Evolutionary conservation across 2,888 invertebrate species (phyloP), one percentile per base, ranked within the genome.

Genomic region (Platerodrilus igneus): DNA sequence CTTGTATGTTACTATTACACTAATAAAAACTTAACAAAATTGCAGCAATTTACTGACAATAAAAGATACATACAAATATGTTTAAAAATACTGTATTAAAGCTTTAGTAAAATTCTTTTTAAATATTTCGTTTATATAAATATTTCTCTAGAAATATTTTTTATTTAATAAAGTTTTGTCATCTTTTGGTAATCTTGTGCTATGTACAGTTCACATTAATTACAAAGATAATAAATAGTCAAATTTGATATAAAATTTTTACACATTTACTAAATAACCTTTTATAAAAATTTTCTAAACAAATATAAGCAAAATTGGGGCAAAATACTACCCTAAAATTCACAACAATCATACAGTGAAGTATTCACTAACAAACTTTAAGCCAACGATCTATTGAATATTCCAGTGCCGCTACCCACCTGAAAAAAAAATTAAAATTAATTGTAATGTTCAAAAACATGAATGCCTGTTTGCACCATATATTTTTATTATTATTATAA

Each of bases 351-450:
- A 31, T 36, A 31, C 33, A 36, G 8, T 20, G 14, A 25, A 25
- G 41, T 36, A 17, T 21, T 29, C 11, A 16, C 6, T 31, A 43
- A 30, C 38, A 34, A 25, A 43, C 83, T 70, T 86, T 86, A 72
- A 87, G 81, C 86, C 93, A 94, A 56, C 91, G 79, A 34, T 43
- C 43, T 71, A 94, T 93, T 41, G 93, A 92, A 66, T 91, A 93
- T 68, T 93, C 93, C 62, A 93, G 70, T 44, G 92, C 92, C 47
- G 92, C 89, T 67, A 93, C 78, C 93, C 93, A 94, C 58, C 93
- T 93, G 71, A 11, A 73, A 76, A 53, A n/a, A 43, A 55, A 18
- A 2, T 18, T 11, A 16, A 20, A 9, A n/a, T 29, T 7, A 11
- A 18, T 3, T 6, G 11, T 8, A 5, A 29, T 3, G 10, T 7